Evolutionary conservation across 2,797 vertebrate species (phyloP).

Genomic region (Coccyzus lansbergi): DNA sequence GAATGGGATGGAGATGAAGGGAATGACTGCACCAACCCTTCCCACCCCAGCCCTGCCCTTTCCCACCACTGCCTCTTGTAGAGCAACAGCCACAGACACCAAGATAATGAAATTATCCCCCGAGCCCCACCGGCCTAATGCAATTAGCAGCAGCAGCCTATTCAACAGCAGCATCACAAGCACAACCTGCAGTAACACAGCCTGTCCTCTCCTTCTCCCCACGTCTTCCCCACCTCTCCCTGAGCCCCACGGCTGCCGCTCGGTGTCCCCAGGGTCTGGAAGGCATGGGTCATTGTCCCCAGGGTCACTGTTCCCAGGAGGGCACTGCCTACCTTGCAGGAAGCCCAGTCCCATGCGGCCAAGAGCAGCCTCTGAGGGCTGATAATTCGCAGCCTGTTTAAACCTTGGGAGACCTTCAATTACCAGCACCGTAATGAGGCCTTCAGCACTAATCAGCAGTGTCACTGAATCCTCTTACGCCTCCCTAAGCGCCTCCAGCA

Average conservation of each 20-base stretch:
- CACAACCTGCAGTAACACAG: constrained; percentile 5
- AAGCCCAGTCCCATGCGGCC: not conserved
- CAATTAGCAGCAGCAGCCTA: constrained; percentile 34
- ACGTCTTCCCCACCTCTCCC: not conserved
- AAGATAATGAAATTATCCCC: constrained; percentile 40
- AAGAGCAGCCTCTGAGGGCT: not conserved
- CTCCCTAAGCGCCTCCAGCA: constrained; percentile 48
- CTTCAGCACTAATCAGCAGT: constrained; percentile 34
- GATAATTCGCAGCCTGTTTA: constrained; percentile 19
- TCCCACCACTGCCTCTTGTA: not conserved
- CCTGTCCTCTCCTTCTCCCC: not conserved
- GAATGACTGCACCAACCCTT: not conserved
- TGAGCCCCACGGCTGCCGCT: not conserved
- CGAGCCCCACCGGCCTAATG: not conserved
- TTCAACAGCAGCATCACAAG: not conserved
- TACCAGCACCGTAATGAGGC: not conserved
- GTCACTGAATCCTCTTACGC: constrained; percentile 41
- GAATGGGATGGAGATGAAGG: not conserved
- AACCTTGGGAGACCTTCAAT: constrained; percentile 42
- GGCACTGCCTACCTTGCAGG: constrained; percentile 54
- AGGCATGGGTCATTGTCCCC: not conserved
- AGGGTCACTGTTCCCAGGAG: not conserved
- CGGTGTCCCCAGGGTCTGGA: not conserved
- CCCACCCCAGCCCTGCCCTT: not conserved
- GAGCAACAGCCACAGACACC: constrained; percentile 51